These are phyloP conservation scores for Leontocebus nigricollis DNA, from an alignment of 2,797 vertebrate genomes.

Conservation along the genomic window DNA sequence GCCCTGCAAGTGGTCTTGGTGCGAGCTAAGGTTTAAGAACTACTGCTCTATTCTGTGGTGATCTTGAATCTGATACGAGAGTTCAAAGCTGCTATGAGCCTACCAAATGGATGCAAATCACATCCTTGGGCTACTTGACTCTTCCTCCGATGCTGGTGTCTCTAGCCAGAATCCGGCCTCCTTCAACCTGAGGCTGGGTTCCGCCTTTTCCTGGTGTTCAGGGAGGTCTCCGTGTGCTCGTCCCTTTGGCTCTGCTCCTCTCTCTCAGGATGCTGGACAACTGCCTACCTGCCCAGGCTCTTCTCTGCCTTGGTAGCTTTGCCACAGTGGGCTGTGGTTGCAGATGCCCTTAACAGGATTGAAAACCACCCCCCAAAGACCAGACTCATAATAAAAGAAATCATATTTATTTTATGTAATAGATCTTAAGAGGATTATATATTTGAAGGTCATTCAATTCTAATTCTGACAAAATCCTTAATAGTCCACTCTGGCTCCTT, in stretches of 20 bases:
- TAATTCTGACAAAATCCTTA: not conserved
- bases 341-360: not conserved
- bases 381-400: conserved; percentile 3
- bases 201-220: not conserved
- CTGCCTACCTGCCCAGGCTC: not conserved
- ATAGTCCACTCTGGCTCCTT: not conserved
- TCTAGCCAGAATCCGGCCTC: not conserved
- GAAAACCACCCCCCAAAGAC: not conserved
- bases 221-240: accelerated
- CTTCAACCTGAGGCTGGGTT: not conserved
- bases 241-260: not conserved
- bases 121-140: not conserved
- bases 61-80: not conserved
- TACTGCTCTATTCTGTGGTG: not conserved
- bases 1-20: not conserved
- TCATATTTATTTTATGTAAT: not conserved
- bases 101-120: not conserved
- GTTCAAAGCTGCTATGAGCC: not conserved
- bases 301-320: not conserved
- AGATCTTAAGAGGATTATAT: not conserved
- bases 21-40: not conserved
- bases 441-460: conserved; percentile 40
- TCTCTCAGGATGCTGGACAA: not conserved
- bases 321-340: not conserved
- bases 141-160: not conserved